Percentiles rank a stretch among this genome's conserved stretches.
Evolutionary conservation across 2,888 invertebrate genomes (phyloP).

Genomic region (Unio delphinus): DNA sequence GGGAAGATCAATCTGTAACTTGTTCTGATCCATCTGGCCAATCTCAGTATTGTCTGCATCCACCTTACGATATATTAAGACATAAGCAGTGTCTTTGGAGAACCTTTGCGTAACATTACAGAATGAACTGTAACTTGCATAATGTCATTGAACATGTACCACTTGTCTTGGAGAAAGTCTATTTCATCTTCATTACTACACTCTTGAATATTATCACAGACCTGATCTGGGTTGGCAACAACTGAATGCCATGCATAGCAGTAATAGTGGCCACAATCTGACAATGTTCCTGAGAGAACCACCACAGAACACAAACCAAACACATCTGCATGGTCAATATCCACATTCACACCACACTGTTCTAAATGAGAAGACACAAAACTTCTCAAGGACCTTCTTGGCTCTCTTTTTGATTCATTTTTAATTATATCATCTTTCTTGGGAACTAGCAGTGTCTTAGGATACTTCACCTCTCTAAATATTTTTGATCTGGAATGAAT

Average conservation of each 20-base stretch:
- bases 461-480: constrained; percentile 74
- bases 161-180: constrained; percentile 74
- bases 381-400: constrained; percentile 24
- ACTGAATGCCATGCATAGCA: constrained; percentile 78
- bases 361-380: constrained; percentile 31
- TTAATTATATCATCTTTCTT: constrained; percentile 26
- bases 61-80: constrained; percentile 79
- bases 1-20: constrained; percentile 37
- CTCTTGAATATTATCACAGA: constrained; percentile 36
- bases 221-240: constrained; percentile 33
- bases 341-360: constrained; percentile 32
- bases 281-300: constrained; percentile 86
- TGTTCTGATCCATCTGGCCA: constrained; percentile 16
- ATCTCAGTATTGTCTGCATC: constrained; percentile 24
- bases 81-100: constrained; percentile 86
- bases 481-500: constrained; percentile 85
- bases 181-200: constrained; percentile 48
- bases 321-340: constrained; percentile 69
- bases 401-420: constrained; percentile 3
- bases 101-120: constrained; percentile 64
- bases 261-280: constrained; percentile 91
- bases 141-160: constrained; percentile 88
- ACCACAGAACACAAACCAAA: constrained; percentile 87
- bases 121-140: constrained; percentile 60
- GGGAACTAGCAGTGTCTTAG: constrained; percentile 65